Base-by-base conservation (phyloP, 92 coral and sea anemone species). In the Umimayanthus chanpuru region DNA sequence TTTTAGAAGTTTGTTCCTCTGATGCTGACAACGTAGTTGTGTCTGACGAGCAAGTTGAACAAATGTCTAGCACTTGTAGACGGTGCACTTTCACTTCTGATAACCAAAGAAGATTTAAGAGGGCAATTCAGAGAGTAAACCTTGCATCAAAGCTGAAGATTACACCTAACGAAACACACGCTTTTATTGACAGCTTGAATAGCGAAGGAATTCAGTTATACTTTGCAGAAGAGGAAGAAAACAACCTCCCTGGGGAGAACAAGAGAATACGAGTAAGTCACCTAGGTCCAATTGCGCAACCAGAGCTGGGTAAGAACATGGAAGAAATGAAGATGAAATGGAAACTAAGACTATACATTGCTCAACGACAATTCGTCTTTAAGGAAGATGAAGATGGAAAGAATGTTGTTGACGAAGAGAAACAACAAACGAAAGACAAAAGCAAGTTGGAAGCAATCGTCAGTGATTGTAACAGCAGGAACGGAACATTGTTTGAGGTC, bases 201-300 rank as follows among this genome's bases (percentile, higher is more conserved):
- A 23, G 47, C 30, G 89, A 88, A 49, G 88, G 43, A 26, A 77
- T 92, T 36, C 88, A 85, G 16, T 15, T 92, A 25, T 88, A 81
- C 44, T 73, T 92, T 61, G 85, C 83, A 2, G 76, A 92, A 9
- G 90, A 87, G 3, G 81, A 81, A 41, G 61, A 81, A 28, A 86
- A 91, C 30, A 32, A 56, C 21, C 89, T 91, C 43, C 58, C 81
- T 20, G 61, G 80, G 16, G 56, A 73, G 36, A 79, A 86, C 25
- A 89, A 85, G 16, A 81, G 76, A 53, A 86, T 93, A 65, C 58
- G 68, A 72, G 67, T 89, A 7, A 90, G 91, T 41, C 87, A 90
- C 9, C 90, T 93, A 39, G 96, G 90, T 3, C 93, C 96, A 47
- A 80, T 68, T 44, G 67, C 91, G 26, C 89, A 91, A 70, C 94